A percentile compares a stretch with the other conserved stretches of the same genome.
These are phyloP conservation scores for Rhyacophila brunnea DNA, from an alignment of 1,140 invertebrate genomes.

Conservation along the genomic window DNA sequence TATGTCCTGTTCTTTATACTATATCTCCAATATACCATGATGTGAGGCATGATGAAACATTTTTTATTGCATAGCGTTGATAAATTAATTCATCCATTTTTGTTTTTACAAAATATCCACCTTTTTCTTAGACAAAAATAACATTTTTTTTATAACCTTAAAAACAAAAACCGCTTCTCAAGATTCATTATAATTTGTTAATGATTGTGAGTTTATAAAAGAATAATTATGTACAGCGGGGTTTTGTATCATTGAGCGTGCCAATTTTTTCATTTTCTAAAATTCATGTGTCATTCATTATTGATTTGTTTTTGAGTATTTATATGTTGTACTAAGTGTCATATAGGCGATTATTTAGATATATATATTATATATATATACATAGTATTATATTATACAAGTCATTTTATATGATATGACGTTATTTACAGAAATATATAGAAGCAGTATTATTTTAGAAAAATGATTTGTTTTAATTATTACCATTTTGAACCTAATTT, in stretches of 20 bases:
- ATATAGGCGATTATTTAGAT: conserved; percentile 26
- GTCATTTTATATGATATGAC: conserved; percentile 37
- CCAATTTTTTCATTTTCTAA: conserved; percentile 18
- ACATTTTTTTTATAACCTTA: too few species aligned
- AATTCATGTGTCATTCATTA: conserved; percentile 33
- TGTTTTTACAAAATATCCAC: too few species aligned
- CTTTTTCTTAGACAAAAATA: too few species aligned
- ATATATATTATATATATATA: conserved; percentile 30
- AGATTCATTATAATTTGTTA: too few species aligned
- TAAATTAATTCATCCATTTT: too few species aligned
- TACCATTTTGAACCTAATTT: background rate
- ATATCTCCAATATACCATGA: too few species aligned
- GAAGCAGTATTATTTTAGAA: conserved; percentile 38
- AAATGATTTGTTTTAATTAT: conserved; percentile 13
- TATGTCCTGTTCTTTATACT: background rate
- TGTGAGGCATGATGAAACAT: too few species aligned
- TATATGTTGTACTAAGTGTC: conserved; percentile 32
- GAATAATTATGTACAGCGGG: too few species aligned
- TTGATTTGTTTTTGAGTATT: conserved; percentile 30
- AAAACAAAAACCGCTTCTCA: too few species aligned
- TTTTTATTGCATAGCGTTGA: too few species aligned
- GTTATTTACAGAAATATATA: conserved; percentile 36
- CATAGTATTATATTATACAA: conserved; percentile 35
- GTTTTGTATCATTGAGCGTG: conserved; percentile 5
- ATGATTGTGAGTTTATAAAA: too few species aligned